Evolutionary conservation across 2,888 invertebrate genomes (phyloP).

Genomic region (Ophioninae sp.): DNA sequence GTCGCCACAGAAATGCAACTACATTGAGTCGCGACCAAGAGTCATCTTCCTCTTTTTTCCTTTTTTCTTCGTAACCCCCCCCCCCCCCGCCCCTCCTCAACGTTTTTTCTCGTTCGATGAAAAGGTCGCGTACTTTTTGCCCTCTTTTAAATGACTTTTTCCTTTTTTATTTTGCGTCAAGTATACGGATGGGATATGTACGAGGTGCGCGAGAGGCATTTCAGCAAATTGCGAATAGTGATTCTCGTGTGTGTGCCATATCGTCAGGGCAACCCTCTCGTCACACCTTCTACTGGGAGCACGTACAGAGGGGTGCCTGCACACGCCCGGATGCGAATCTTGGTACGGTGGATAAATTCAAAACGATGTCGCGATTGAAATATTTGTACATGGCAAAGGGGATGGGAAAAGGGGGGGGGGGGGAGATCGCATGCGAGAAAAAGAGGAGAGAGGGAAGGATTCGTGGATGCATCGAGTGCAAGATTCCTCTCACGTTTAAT

Average conservation of each 20-base stretch:
- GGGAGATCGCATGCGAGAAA: not conserved
- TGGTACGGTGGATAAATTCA: not conserved
- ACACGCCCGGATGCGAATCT: not conserved
- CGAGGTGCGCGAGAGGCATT: slow-evolving; percentile 28
- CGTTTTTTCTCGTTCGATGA: slow-evolving; percentile 19
- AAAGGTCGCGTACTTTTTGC: slow-evolving; percentile 15
- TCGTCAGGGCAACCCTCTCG: slow-evolving; percentile 8
- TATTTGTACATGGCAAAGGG: not conserved
- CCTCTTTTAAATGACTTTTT: not conserved
- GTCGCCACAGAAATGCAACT: slow-evolving; percentile 28
- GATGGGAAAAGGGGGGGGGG: not conserved
- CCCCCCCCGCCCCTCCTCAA: slow-evolving; percentile 10
- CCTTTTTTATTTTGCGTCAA: not conserved
- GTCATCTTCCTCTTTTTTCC: slow-evolving; percentile 14
- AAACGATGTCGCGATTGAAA: slow-evolving; percentile 3
- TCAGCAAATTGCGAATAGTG: slow-evolving; percentile 56
- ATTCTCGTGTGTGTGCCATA: slow-evolving; percentile 32
- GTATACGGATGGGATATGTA: not conserved
- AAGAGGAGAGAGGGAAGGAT: not conserved
- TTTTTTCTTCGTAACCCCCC: slow-evolving; percentile 12
- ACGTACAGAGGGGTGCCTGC: not conserved
- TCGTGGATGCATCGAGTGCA: not conserved
- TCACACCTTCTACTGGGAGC: slow-evolving; percentile 1
- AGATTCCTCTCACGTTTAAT: not conserved
- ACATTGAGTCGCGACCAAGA: slow-evolving; percentile 23